phyloP scores from a whole-genome alignment of 2,888 invertebrate genomes.

The Caenorhabditis angaria region DNA sequence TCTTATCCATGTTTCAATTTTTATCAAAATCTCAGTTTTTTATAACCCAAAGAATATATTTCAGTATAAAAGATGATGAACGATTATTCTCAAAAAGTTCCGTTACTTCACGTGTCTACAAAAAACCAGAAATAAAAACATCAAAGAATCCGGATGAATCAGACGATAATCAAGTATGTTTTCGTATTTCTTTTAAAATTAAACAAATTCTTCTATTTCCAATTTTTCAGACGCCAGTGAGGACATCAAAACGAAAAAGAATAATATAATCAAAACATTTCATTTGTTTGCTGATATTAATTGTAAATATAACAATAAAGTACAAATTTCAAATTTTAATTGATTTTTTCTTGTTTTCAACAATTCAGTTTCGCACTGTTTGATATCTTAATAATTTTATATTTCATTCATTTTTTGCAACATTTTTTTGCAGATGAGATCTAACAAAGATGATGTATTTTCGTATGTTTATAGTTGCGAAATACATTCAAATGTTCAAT shows the following conservation, averaged over 20 bases:
- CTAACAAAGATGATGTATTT: slow-evolving; percentile 32
- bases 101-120: background rate
- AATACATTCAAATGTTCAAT: slow-evolving; percentile 45
- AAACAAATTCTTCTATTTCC: background rate
- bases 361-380: no score
- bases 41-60: background rate
- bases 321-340: no score
- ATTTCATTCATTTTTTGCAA: no score
- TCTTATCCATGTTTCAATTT: no score
- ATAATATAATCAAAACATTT: background rate
- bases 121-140: background rate
- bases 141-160: background rate
- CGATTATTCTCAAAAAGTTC: background rate
- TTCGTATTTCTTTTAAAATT: no score
- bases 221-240: background rate
- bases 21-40: no score
- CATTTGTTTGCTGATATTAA: no score
- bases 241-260: background rate
- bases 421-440: slow-evolving; percentile 16
- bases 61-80: background rate
- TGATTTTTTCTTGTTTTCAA: no score
- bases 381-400: no score
- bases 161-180: background rate
- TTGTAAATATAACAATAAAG: no score
- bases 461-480: slow-evolving; percentile 58